Base-by-base conservation (phyloP, 2,888 invertebrate genomes). In the Gymnocheta viridis region DNA sequence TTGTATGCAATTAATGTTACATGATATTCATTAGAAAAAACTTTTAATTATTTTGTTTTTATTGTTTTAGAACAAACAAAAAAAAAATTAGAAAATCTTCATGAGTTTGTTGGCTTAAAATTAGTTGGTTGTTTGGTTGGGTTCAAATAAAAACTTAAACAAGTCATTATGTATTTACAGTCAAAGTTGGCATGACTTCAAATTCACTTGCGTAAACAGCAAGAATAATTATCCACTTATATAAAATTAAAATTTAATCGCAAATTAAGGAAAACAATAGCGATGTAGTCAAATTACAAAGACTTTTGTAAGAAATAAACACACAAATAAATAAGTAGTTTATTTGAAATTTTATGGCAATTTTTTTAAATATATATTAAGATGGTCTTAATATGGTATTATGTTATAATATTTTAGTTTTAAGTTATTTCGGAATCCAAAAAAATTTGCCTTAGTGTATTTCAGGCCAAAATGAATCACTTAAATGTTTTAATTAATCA, bases 21-120 rank as follows among this genome's bases (percentile, higher is more conserved):
- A 27, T 77, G 76, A 77, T 77, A 67, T 58, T 47, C 47, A 77
- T 49, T 60, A 47, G 47, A 60, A 60, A 44, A 67, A 74, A 62
- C 56, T 27, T 76, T 76, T 77, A 67, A 77, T 77, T 67, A 67
- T 47, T 44, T 47, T 76, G 56, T 32, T 66, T 47, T 29, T 35
- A 41, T 41, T 64, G 41, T 64, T 51, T 49, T 10, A 9, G 24
- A 56, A 24, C 4, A 32, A 9, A 14, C 12, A 35, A 41, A 29
- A n/a, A 14, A 32, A 47, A 4, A 19, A 19, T 5, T 5, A 17
- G 32, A 35, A 27, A 29, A 27, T 41, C 17, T 19, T 64, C n/a
- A 19, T 47, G 12, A 38, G 24, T 17, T n/a, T 64, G 27, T 41
- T 27, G 38, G 17, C 9, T 9, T 47, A 19, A n/a, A 29, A 51